Base-by-base conservation (phyloP, 2,797 vertebrate genomes). In the Amblyraja radiata region DNA sequence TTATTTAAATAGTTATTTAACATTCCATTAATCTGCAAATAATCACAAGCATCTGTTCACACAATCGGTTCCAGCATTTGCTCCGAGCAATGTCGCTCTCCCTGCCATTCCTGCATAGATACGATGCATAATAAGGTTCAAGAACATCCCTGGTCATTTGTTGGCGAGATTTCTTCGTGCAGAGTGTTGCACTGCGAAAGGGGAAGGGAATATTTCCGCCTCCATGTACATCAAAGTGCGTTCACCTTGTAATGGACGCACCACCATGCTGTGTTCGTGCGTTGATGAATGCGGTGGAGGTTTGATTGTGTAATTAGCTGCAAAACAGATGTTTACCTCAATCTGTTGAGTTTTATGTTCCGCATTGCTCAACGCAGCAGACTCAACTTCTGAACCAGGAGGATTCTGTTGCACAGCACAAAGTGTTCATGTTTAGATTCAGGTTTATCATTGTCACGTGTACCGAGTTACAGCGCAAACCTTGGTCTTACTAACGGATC, bases 11-110 rank as follows among this genome's bases (percentile, higher is more conserved):
- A 36, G n/a, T 88, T 68, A 88, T 68, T 88, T 88, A 88, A 88
- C 84, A 88, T 88, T 88, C 84, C 84, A 88, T 88, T 88, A 88
- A 88, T 88, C 84, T 65, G 61, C 61, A 88, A 88, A 88, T 88
- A 88, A 88, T 88, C 61, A 23, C 61, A 32, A 88, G 84, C 84
- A 88, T 88, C 84, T 88, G 84, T 88, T 88, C 63, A 23, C 61
- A 32, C 46, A 36, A n/a, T 36, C 61, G 68, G 61, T 36, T 88
- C 63, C 84, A 88, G 61, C 83, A 36, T 68, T 88, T 68, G 61
- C n/a, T 68, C 32, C n/a, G 10, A 88, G 61, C 84, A 46, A 88
- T 10, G 54, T 68, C 32, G 28, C 13, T 88, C n/a, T 25, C 13
- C 54, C 65, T 36, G 36, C 21, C 32, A 68, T 88, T 88, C 61